Evolutionary conservation across 2,113 vertebrate species (phyloP), one percentile per base, ranked within the genome.

Genomic region (Petromus typicus): DNA sequence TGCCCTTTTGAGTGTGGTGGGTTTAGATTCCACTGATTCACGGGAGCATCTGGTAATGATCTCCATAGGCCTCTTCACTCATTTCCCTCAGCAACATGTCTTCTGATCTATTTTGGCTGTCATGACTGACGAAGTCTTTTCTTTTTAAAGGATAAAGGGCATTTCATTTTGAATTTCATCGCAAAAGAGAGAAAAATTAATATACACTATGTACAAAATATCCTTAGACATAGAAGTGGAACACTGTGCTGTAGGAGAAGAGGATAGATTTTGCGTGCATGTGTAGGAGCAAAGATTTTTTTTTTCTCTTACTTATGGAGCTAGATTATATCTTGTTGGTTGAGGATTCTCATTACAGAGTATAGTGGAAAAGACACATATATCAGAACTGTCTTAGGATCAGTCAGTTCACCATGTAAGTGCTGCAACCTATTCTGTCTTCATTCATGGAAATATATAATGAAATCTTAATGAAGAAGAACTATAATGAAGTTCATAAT

Each of bases 381-480:
- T 59, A 76, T 90, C 63, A 90, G 51, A 87, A 87, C 27, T 90
- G 17, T 56, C 69, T 87, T 56, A 79, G n/a, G 54, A 79, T 32
- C 71, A 25, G 76, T 59, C 76, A 78, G 16, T 92, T 87, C 83
- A 75, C 67, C 73, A 56, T 11, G n/a, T 48, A 76, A 82, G 37
- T 75, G 20, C 23, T 48, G 40, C 87, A 34, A 80, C 32, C 27
- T 56, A 13, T 25, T 69, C 27, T 78, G 59, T 76, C 16, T 2
- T 90, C 32, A 85, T 88, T 73, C 54, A 75, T 34, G 86, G 63
- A 73, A 30, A 17, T 69, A 34, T 43, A 34, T 34, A 0, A 79
- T 11, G 17, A 83, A 45, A n/a, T n/a, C n/a, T n/a, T n/a, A n/a
- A n/a, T n/a, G n/a, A n/a, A n/a, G n/a, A n/a, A n/a, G n/a, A n/a